These are phyloP conservation scores for Triplophysa rosa DNA, from an alignment of 2,113 vertebrate species.

Conservation along the genomic window DNA sequence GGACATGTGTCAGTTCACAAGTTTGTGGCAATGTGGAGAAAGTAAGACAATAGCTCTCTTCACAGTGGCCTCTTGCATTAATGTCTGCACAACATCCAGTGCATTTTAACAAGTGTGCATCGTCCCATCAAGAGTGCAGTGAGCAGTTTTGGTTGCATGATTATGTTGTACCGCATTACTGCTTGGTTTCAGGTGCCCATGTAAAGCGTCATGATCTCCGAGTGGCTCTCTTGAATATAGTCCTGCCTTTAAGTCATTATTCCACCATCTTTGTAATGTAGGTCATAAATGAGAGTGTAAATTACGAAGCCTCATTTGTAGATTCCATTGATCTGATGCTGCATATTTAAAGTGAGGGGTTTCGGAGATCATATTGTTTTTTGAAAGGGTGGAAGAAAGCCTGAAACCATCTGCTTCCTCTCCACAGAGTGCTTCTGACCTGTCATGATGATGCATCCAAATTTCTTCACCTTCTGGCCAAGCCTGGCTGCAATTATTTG, in stretches of 20 bases:
- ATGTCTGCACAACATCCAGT: not conserved
- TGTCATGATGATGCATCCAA: slow-evolving; percentile 92
- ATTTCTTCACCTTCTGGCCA: slow-evolving; percentile 92
- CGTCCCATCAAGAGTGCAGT: not conserved
- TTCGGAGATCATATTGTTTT: slow-evolving; percentile 46
- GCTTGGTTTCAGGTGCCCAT: slow-evolving; percentile 11
- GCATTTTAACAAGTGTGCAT: slow-evolving; percentile 1
- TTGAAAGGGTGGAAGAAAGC: slow-evolving; percentile 43
- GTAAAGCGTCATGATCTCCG: slow-evolving; percentile 54
- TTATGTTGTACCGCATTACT: not conserved
- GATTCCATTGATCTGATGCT: slow-evolving; percentile 55
- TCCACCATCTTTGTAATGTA: slow-evolving; percentile 10
- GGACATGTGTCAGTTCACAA: slow-evolving; percentile 93
- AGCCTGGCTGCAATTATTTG: slow-evolving; percentile 88
- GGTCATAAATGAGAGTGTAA: slow-evolving; percentile 48
- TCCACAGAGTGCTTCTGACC: slow-evolving; percentile 83
- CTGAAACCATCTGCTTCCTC: slow-evolving; percentile 73
- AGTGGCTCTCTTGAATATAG: slow-evolving; percentile 21
- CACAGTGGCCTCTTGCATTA: slow-evolving; percentile 28
- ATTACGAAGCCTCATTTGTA: slow-evolving; percentile 67
- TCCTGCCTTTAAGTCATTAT: slow-evolving; percentile 38
- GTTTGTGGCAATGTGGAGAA: slow-evolving; percentile 95
- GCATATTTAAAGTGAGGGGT: slow-evolving; percentile 44
- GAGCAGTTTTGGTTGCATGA: not conserved
- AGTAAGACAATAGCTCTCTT: slow-evolving; percentile 82